Base-by-base conservation (phyloP, 2,888 invertebrate genomes). In the Drosophila anomelani region DNA sequence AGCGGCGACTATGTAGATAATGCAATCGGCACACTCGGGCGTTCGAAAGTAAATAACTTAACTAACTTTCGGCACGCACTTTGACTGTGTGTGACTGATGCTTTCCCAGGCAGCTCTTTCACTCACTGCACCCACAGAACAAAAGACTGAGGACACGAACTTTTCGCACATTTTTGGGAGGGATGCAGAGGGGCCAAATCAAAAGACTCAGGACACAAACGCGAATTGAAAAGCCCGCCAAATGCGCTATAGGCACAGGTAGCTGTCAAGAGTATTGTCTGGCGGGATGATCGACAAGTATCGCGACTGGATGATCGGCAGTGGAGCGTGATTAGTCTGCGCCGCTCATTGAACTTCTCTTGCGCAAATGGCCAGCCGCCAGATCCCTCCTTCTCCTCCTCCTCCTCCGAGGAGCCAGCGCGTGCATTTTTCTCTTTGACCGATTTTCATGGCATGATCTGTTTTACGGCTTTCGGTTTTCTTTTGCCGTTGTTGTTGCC, bases 401-500 rank as follows among this genome's bases (percentile, higher is more conserved):
- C 57, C 34, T 36, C 36, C 63, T 23, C 9, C 4, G 34, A 49
- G 58, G 46, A 66, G 59, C 57, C 39, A 44, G 72, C 88, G 78
- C 79, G 81, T 79, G 66, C 75, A 84, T 81, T 85, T 85, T 88
- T 85, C 85, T 86, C 78, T 84, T 75, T 84, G 89, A 87, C 85
- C 89, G 85, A 89, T 89, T 89, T 85, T 78, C 80, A 77, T 85
- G 76, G 82, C 81, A 89, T 89, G 89, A 85, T 88, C 88, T 81
- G 78, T 85, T 89, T 89, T 80, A 88, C 84, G 79, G 85, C 83
- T 89, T 89, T 85, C 87, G 78, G 82, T 87, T 85, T 88, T 89
- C 80, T 75, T 82, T 70, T 29, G 51, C 60, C 64, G 47, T 51
- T 71, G 64, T 69, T 74, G 43, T 64, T 64, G 66, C 61, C 62